phyloP scores from a whole-genome alignment of 2,113 vertebrate species.

The Neoarius graeffei region DNA sequence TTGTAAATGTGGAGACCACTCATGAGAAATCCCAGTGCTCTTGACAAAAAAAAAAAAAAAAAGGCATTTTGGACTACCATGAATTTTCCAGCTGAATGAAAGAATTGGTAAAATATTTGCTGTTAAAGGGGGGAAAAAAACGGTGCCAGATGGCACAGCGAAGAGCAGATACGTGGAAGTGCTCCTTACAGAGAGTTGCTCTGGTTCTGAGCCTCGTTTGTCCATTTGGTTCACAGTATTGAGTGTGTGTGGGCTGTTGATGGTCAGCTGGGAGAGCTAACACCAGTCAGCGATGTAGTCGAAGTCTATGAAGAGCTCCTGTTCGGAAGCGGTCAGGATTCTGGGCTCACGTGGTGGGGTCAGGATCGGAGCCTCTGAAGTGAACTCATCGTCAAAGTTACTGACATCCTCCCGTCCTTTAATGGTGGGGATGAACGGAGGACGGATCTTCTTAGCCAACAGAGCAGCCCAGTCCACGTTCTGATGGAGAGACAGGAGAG shows the following conservation, averaged over 20 bases:
- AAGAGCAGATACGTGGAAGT: conserved; percentile 63
- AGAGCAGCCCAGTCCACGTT: conserved; percentile 90
- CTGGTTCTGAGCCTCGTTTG: conserved; percentile 61
- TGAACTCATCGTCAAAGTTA: conserved; percentile 92
- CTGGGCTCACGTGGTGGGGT: conserved; percentile 88
- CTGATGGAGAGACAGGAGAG: conserved; percentile 67
- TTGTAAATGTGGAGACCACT: conserved; percentile 36
- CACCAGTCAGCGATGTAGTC: conserved; percentile 93
- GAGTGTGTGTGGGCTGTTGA: conserved; percentile 42
- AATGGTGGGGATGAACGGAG: conserved; percentile 86
- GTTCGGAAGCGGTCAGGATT: conserved; percentile 81
- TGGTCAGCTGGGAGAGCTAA: conserved; percentile 63
- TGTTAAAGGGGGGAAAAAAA: conserved; percentile 27
- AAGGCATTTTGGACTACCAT: background rate
- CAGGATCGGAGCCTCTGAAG: conserved; percentile 87
- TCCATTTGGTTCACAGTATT: conserved; percentile 79
- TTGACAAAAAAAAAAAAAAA: conserved; percentile 60
- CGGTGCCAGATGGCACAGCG: conserved; percentile 74
- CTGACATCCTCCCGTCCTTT: conserved; percentile 87
- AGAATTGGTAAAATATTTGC: conserved; percentile 3
- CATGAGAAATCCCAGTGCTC: conserved; percentile 77
- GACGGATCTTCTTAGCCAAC: conserved; percentile 85
- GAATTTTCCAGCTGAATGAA: background rate
- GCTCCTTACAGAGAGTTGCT: conserved; percentile 55
- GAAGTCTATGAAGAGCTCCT: conserved; percentile 87